Evolutionary conservation across 2,113 vertebrate species (phyloP).

Genomic region (Leucopsar rothschildi): DNA sequence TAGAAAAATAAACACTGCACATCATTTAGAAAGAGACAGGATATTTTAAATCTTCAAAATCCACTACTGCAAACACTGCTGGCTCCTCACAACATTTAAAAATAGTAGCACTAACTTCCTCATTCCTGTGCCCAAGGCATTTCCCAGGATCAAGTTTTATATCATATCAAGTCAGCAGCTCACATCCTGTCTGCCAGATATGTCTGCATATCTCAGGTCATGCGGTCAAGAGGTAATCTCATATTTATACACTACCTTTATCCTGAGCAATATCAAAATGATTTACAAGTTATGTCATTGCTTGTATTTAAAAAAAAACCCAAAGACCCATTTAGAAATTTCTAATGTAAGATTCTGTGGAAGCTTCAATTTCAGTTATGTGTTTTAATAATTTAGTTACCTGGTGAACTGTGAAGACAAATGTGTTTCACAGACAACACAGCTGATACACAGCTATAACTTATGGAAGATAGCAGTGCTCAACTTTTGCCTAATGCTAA

Average conservation of each 20-base stretch:
- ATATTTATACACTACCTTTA: background rate
- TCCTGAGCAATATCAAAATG: background rate
- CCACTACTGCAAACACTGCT: background rate
- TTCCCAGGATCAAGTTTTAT: conserved; percentile 41
- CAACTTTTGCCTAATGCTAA: background rate
- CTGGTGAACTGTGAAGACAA: background rate
- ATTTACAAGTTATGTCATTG: background rate
- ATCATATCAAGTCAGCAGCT: background rate
- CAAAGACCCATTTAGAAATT: background rate
- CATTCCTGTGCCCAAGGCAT: conserved; percentile 30
- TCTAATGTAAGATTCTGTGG: background rate
- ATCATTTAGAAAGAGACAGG: background rate
- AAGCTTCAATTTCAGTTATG: background rate
- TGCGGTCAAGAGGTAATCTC: background rate
- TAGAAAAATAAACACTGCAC: background rate
- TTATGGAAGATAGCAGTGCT: background rate
- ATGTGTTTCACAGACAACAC: background rate
- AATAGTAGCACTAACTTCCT: conserved; percentile 55
- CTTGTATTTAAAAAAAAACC: background rate
- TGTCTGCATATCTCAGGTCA: background rate
- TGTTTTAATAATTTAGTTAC: background rate
- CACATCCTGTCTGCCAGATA: conserved; percentile 31
- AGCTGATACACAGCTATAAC: background rate
- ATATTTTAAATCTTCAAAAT: background rate
- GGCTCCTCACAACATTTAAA: conserved; percentile 32